These are phyloP conservation scores for Sebastes steindachneri DNA, from an alignment of 2,797 vertebrate genomes.

Conservation along the genomic window DNA sequence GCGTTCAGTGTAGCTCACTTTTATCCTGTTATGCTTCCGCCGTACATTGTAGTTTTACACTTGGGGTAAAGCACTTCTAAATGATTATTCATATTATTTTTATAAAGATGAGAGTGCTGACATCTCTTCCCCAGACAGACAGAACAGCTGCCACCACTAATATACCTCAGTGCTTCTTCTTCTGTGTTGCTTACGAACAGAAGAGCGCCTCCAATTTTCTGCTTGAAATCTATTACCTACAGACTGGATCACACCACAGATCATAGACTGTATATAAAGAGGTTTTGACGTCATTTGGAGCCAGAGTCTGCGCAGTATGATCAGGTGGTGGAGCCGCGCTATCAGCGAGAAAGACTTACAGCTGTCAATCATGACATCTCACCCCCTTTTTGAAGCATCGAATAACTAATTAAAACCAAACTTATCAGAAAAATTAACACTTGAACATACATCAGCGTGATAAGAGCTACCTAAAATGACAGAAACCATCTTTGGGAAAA, in stretches of 20 bases:
- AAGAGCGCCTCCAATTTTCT: background rate
- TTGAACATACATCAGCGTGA: too few relatives aligned
- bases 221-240: background rate
- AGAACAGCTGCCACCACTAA: background rate
- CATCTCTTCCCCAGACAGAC: background rate
- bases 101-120: background rate
- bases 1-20: background rate
- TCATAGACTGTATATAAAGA: background rate
- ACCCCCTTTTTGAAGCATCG: too few relatives aligned
- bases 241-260: background rate
- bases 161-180: background rate
- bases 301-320: too few relatives aligned
- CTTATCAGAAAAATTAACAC: too few relatives aligned
- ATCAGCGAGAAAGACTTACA: too few relatives aligned
- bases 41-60: background rate
- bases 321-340: too few relatives aligned
- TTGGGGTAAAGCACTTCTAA: background rate
- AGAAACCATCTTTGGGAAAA: too few relatives aligned
- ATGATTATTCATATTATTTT: background rate
- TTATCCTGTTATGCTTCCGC: background rate
- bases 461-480: too few relatives aligned
- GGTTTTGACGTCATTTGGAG: too few relatives aligned
- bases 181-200: background rate
- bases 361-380: too few relatives aligned
- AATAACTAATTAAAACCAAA: too few relatives aligned